Base-by-base conservation (phyloP, 2,113 vertebrate species). In the Rhinolophus sinicus region DNA sequence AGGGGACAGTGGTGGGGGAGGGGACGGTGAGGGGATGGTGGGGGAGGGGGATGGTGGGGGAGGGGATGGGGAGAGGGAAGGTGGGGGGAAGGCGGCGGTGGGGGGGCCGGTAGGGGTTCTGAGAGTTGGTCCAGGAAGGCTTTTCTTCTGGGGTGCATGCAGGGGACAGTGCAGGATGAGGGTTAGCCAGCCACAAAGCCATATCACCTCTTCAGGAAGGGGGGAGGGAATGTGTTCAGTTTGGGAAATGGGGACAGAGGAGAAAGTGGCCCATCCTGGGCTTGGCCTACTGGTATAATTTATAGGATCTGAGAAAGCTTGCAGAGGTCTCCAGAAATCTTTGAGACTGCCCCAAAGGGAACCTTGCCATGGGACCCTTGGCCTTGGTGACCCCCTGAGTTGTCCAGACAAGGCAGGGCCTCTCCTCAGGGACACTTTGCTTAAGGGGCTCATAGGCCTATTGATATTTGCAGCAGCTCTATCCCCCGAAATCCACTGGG, bases 401-500 rank as follows among this genome's bases (percentile, higher is more conserved):
- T 16, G 1, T 60, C 30, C 19, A 15, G 28, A 52, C 30, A 21
- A 75, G 21, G 11, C 35, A 22, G 47, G 12, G 40, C 28, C 38
- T 95, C 54, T 3, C 9, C 14, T 69, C 58, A 1, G 50, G 16
- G 33, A 22, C 12, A 8, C 28, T 76, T 47, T 86, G 62, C 38
- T 69, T 10, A 13, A 16, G 38, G 47, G 86, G n/a, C 86, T 73
- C n/a, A 44, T 30, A 67, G 50, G 56, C 30, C 33, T 54, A 13
- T 14, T 80, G 95, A 54, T 77, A 83, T 88, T 40, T 62, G 24
- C 56, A 76, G 56, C 44, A 91, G 90, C 78, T 62, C 73, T 69
- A 62, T 76, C 52, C 72, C 65, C 88, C 12, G 38, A 95, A 96
- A 93, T 47, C 54, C 62, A 56, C 5, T 33, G 18, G 38, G 38